Evolutionary conservation across 2,113 vertebrate genomes (phyloP), one percentile per base, ranked within the genome.

Genomic region (Paralichthys olivaceus): DNA sequence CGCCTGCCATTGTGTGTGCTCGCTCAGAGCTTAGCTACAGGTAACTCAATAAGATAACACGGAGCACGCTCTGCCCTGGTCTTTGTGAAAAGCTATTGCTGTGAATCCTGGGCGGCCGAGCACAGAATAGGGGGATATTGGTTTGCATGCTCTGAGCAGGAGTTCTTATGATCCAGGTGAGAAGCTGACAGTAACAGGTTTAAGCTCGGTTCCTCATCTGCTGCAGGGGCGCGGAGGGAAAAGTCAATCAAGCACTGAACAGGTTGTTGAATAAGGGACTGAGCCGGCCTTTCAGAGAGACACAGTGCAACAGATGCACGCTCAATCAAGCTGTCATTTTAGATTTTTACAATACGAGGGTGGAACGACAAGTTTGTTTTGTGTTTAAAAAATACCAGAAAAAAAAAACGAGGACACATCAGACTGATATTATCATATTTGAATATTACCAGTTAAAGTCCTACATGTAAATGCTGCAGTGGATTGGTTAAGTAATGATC

Each of bases 21-120:
- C 59, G 81, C 87, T 87, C 88, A 71, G 73, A 91, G 92, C 90
- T 94, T 93, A 94, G 91, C 92, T 67, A 84, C 88, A 91, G 89
- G 93, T 94, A 93, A 93, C 94, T 93, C 89, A 92, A 93, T 94
- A 92, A 93, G 89, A 85, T 80, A 91, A 88, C 91, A 91, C 72
- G 28, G 88, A 74, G 66, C 5, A 70, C 77, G 73, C 87, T 91
- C 87, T 80, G 88, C 82, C 85, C 85, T 63, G 85, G 60, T 75
- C 89, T 93, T 92, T 93, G 85, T 89, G 83, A 84, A 71, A 69
- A 69, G 84, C 76, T 59, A 72, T 58, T 69, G 83, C 87, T 54
- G 87, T 72, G 89, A 91, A 89, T 90, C 88, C 86, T 64, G 80
- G 88, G 77, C 59, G 84, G 80, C 81, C 84, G 86, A 64, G 83